phyloP scores from a whole-genome alignment of 2,888 invertebrate genomes.

The Brachyopa scutellaris region DNA sequence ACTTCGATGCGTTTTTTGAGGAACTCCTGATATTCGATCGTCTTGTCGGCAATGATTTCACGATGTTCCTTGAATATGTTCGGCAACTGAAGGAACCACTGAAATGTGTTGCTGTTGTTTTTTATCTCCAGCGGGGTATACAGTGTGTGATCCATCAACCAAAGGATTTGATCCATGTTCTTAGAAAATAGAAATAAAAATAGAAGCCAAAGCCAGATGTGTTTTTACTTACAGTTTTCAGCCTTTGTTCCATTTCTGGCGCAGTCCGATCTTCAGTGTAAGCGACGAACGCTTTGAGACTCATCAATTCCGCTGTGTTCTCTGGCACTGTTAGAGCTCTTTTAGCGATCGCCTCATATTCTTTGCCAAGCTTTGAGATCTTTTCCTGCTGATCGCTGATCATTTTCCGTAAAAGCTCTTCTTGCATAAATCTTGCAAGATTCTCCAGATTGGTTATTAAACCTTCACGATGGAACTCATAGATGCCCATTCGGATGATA shows the following conservation, averaged over 20 bases:
- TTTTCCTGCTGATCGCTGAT: slow-evolving; percentile 90
- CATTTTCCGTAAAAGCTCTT: slow-evolving; percentile 88
- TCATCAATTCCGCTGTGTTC: slow-evolving; percentile 93
- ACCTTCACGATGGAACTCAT: slow-evolving; percentile 91
- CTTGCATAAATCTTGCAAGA: slow-evolving; percentile 87
- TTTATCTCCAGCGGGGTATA: slow-evolving; percentile 93
- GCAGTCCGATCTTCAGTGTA: slow-evolving; percentile 88
- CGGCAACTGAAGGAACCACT: slow-evolving; percentile 93
- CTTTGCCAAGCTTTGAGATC: slow-evolving; percentile 91
- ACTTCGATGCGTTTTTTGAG: slow-evolving; percentile 90
- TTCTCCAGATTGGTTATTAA: slow-evolving; percentile 88
- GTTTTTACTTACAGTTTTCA: slow-evolving; percentile 83
- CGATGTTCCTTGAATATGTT: slow-evolving; percentile 92
- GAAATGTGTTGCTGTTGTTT: slow-evolving; percentile 92
- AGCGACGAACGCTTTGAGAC: slow-evolving; percentile 89
- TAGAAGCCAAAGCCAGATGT: not conserved
- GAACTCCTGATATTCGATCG: slow-evolving; percentile 91
- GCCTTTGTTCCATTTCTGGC: slow-evolving; percentile 88
- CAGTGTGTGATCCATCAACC: slow-evolving; percentile 91
- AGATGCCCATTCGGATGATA: slow-evolving; percentile 90
- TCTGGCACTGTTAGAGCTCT: slow-evolving; percentile 90
- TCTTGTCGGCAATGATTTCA: slow-evolving; percentile 90
- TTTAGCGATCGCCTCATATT: slow-evolving; percentile 91
- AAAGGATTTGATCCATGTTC: slow-evolving; percentile 88
- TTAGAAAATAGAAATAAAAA: slow-evolving; percentile 29